A percentile compares a stretch with the other conserved stretches of the same genome.
These are phyloP conservation scores for Notechis scutatus DNA, from an alignment of 2,113 vertebrate genomes.

Conservation along the genomic window DNA sequence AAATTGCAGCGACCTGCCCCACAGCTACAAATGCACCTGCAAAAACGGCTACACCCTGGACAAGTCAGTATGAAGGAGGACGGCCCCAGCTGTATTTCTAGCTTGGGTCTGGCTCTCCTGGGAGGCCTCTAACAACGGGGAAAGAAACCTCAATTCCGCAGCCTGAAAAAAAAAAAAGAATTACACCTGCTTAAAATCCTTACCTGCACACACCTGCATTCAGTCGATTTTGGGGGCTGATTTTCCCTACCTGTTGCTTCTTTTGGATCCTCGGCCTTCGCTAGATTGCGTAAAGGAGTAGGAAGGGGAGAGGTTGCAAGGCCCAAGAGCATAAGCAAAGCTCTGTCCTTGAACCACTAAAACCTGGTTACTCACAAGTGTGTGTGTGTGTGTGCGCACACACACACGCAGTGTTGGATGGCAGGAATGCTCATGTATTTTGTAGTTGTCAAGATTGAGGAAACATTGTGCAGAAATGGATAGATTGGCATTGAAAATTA, in stretches of 20 bases:
- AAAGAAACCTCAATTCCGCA: not conserved
- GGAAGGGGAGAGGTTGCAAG: not conserved
- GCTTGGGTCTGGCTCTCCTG: not conserved
- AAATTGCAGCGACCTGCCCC: constrained; percentile 81
- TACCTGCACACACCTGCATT: not conserved
- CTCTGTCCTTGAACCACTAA: too few relatives aligned
- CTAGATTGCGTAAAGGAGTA: not conserved
- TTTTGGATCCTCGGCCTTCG: not conserved
- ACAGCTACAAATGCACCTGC: constrained; percentile 86
- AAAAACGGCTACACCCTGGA: constrained; percentile 85
- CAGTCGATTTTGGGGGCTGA: not conserved
- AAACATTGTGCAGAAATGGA: too few relatives aligned
- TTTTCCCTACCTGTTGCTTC: not conserved
- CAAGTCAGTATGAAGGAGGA: constrained; percentile 68
- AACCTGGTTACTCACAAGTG: not conserved
- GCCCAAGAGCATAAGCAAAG: not conserved
- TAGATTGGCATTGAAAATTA: too few relatives aligned
- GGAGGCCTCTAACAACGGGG: not conserved
- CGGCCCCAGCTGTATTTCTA: not conserved
- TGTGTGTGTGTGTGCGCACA: too few relatives aligned
- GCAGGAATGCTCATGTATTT: too few relatives aligned
- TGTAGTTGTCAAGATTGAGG: too few relatives aligned
- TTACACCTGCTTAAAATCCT: not conserved
- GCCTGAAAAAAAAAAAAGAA: not conserved
- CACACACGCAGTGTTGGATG: too few relatives aligned